Evolutionary conservation across 2,113 vertebrate species (phyloP), one percentile per base, ranked within the genome.

Genomic region (Mohoua ochrocephala): DNA sequence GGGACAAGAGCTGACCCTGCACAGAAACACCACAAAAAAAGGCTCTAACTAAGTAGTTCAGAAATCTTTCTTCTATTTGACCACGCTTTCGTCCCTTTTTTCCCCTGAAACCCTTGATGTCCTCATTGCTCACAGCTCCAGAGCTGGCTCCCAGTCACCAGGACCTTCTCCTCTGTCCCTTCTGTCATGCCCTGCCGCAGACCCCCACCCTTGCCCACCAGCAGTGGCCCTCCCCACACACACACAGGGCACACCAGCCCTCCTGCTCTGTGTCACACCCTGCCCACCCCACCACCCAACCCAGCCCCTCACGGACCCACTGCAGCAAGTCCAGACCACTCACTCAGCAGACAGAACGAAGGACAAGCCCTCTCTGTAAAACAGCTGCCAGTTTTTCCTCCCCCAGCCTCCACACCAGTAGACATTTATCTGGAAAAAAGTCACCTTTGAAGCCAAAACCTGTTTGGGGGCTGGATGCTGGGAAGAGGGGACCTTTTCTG

Each of bases 211-310:
- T 35, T 7, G 6, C 45, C 31, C 60, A 71, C 16, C 45, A 82
- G 65, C 87, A 94, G 74, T 71, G 39, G 80, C 82, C 95, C 84
- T 95, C 74, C 97, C 42, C n/a, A n/a, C 96, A 94, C 91, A 95
- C 87, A 97, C 87, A 73, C 70, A 79, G 37, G 83, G 54, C 54
- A 95, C 63, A 22, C 26, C 44, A 7, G 56, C 89, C 96, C 97
- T 97, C 93, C 98, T 96, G 90, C 92, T 91, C 11, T 28, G 24
- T 59, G 6, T 47, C 82, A 22, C 11, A 63, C 27, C 71, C 91
- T 76, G 93, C 67, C 90, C 20, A 7, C 8, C 26, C 47, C 27
- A 26, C 3, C 14, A 5, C 31, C 65, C 60, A 49, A 7, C 33
- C 31, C 26, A 30, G 52, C 64, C 78, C 76, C 68, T 59, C 87